Conservation (phyloP, 2,797 vertebrate genomes). For the Coregonus sp. region DNA sequence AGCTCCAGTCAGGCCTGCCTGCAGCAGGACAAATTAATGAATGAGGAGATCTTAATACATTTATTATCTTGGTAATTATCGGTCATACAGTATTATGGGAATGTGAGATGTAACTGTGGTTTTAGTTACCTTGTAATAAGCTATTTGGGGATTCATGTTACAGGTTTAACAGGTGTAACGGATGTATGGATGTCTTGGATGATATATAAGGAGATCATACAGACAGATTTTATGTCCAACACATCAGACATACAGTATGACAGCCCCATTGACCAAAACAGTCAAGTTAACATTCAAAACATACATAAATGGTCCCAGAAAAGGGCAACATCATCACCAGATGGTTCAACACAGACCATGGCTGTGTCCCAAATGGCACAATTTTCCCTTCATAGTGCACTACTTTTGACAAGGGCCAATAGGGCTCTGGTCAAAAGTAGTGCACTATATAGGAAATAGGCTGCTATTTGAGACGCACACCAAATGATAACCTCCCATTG, state of each 20-base stretch:
- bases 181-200: no score
- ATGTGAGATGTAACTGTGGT: constrained; percentile 58
- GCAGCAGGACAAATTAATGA: constrained; percentile 60
- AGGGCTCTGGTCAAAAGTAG: neutral
- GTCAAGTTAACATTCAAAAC: neutral
- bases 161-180: neutral
- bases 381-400: neutral
- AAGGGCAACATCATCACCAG: neutral
- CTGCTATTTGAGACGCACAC: neutral
- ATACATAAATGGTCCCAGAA: neutral
- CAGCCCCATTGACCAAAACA: neutral
- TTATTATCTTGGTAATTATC: constrained; percentile 62
- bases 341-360: neutral
- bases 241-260: neutral
- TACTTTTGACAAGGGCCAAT: neutral
- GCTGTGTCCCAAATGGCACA: neutral
- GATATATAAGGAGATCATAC: no score
- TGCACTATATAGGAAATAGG: neutral
- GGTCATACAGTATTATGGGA: constrained; percentile 58
- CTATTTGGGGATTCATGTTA: neutral
- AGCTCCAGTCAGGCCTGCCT: constrained; percentile 38
- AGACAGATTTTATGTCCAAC: neutral
- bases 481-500: neutral
- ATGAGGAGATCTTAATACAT: constrained; percentile 39
- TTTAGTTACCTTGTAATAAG: constrained; percentile 19